Percentiles rank a stretch among this genome's conserved stretches.
These are phyloP conservation scores for Fissipunctia ypsillon DNA, from an alignment of 2,888 invertebrate species.

Conservation along the genomic window DNA sequence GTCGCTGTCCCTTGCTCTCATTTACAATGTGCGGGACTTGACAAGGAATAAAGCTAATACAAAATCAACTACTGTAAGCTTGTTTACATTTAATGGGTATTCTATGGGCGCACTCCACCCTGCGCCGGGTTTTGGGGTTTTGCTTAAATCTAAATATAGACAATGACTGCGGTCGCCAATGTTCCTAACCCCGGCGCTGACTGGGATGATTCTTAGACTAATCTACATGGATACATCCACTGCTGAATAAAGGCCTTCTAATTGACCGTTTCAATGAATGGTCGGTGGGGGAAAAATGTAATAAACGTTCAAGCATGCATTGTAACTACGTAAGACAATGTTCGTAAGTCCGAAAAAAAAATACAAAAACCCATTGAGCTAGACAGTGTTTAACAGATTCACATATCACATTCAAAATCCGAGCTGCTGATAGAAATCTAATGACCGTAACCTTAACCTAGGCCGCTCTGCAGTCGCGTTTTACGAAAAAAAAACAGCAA, in stretches of 20 bases:
- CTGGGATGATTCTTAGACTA: not conserved
- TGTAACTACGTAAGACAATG: not conserved
- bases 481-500: not conserved
- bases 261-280: not conserved
- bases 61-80: constrained; percentile 2
- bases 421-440: not conserved
- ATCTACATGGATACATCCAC: not conserved
- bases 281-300: not conserved
- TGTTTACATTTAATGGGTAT: not conserved
- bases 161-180: not conserved
- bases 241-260: not conserved
- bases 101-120: constrained; percentile 28
- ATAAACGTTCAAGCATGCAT: not conserved
- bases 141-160: not conserved
- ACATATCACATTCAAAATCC: not conserved
- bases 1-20: constrained; percentile 6
- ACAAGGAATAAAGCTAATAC: constrained; percentile 28
- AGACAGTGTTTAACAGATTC: not conserved
- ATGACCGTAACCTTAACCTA: not conserved
- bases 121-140: constrained; percentile 21
- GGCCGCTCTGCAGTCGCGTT: not conserved
- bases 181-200: constrained; percentile 15
- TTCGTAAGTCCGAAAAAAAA: not conserved
- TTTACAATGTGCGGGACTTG: constrained; percentile 9
- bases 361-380: not conserved